Conservation (phyloP, 2,113 vertebrate species). For the Mugil cephalus region DNA sequence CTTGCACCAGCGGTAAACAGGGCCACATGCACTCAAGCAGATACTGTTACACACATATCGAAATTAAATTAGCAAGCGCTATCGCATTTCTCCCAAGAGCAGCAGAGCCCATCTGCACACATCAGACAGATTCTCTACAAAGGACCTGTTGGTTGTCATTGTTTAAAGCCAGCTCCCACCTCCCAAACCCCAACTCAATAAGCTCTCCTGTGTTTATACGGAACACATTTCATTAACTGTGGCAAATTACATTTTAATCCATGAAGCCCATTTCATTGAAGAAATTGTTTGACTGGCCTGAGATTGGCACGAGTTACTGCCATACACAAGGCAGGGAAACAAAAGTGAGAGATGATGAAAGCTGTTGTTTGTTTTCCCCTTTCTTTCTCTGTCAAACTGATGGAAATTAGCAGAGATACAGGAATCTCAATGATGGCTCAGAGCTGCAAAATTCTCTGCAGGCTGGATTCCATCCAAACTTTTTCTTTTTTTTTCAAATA, state of each 20-base stretch:
- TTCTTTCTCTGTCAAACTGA: conserved; percentile 49
- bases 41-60: conserved; percentile 56
- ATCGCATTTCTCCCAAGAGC: conserved; percentile 64
- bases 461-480: conserved; percentile 35
- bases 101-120: conserved; percentile 68
- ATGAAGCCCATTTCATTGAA: conserved; percentile 69
- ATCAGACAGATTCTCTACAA: conserved; percentile 62
- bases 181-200: conserved; percentile 68
- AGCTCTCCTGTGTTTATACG: conserved; percentile 65
- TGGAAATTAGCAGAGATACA: conserved; percentile 63
- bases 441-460: conserved; percentile 36
- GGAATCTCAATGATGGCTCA: conserved; percentile 45
- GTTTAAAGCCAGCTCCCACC: conserved; percentile 56
- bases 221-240: conserved; percentile 73
- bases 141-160: conserved; percentile 54
- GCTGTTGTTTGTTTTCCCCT: conserved; percentile 43
- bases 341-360: conserved; percentile 62
- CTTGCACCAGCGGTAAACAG: conserved; percentile 58
- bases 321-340: conserved; percentile 41
- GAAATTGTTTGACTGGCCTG: conserved; percentile 68
- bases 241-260: conserved; percentile 80
- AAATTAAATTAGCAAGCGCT: conserved; percentile 73
- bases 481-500: conserved; percentile 31
- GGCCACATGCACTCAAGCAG: conserved; percentile 48
- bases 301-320: conserved; percentile 64